phyloP scores from a whole-genome alignment of 2,113 vertebrate species.

The Tor tambroides region DNA sequence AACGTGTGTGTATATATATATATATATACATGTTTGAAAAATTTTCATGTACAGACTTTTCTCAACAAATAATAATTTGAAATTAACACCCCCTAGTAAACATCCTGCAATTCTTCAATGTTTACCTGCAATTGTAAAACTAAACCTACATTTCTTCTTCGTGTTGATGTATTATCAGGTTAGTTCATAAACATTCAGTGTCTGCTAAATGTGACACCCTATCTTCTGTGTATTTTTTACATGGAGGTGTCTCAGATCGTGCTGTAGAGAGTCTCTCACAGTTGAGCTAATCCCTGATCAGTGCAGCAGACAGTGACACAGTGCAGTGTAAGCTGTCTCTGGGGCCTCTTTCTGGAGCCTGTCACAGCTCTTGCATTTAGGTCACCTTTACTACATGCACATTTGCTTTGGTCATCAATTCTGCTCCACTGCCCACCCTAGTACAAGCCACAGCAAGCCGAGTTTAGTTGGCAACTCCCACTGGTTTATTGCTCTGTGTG shows the following conservation, averaged over 20 bases:
- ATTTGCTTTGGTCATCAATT: slow-evolving; percentile 64
- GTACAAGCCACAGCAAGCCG: slow-evolving; percentile 46
- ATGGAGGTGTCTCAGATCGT: slow-evolving; percentile 25
- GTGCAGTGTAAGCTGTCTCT: slow-evolving; percentile 61
- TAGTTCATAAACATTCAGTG: neutral
- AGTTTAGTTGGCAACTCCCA: slow-evolving; percentile 30
- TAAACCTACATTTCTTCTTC: neutral
- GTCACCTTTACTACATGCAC: slow-evolving; percentile 61
- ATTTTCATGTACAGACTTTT: neutral
- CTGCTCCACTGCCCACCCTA: slow-evolving; percentile 64
- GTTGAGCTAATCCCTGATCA: slow-evolving; percentile 42
- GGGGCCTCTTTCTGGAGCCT: slow-evolving; percentile 52
- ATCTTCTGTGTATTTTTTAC: neutral
- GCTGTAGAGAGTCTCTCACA: neutral
- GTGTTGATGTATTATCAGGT: neutral
- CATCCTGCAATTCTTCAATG: neutral
- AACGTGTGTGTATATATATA: too few relatives aligned
- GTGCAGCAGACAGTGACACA: slow-evolving; percentile 23
- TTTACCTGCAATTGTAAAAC: neutral
- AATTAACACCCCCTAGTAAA: neutral
- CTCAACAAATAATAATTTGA: neutral
- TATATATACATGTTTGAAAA: too few relatives aligned
- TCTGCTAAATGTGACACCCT: slow-evolving; percentile 8
- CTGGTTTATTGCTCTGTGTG: slow-evolving; percentile 28
- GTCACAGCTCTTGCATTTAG: slow-evolving; percentile 60